phyloP scores from a whole-genome alignment of 2,113 vertebrate genomes.

The Azemiops feae region DNA sequence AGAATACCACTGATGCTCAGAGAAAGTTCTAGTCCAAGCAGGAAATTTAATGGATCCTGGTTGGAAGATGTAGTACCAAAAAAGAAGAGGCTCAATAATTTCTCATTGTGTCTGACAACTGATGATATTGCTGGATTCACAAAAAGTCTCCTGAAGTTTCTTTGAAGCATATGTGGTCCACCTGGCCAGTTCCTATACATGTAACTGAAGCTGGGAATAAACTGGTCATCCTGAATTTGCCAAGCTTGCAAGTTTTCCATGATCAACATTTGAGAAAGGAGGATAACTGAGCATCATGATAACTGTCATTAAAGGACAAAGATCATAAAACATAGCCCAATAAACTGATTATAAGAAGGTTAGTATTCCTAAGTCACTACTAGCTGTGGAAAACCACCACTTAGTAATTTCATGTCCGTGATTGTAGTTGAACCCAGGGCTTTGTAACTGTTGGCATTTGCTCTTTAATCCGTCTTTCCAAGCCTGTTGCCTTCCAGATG shows the following conservation, averaged over 20 bases:
- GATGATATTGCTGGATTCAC: background rate
- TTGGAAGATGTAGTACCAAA: background rate
- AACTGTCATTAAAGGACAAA: background rate
- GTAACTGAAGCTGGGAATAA: background rate
- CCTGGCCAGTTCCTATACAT: background rate
- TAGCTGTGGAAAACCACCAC: background rate
- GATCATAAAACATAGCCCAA: background rate
- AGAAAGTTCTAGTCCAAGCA: background rate
- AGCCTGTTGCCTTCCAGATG: background rate
- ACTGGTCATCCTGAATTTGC: background rate
- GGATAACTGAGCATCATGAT: background rate
- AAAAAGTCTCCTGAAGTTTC: background rate
- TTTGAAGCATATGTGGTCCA: background rate
- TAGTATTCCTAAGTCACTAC: background rate
- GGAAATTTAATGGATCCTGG: background rate
- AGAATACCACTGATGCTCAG: background rate
- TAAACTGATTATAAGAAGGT: background rate
- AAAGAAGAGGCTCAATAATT: background rate
- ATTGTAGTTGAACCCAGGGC: background rate
- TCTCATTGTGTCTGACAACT: background rate
- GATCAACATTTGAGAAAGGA: background rate
- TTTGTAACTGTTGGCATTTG: background rate
- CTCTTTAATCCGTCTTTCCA: background rate
- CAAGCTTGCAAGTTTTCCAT: background rate
- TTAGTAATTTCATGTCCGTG: background rate